Evolutionary conservation across 2,888 invertebrate genomes (phyloP).

Genomic region (Meta bourneti): DNA sequence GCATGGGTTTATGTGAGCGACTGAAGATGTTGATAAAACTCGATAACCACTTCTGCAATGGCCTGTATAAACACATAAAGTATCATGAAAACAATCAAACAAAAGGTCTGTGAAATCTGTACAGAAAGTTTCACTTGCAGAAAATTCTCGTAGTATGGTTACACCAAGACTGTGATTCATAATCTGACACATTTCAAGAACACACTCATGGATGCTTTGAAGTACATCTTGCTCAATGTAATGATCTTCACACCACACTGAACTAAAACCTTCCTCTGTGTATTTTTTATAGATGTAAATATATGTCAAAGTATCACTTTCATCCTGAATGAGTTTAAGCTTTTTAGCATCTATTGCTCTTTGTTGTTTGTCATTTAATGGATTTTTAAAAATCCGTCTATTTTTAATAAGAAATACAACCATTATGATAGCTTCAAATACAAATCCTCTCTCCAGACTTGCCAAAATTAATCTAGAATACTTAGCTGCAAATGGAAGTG

Average conservation of each 20-base stretch:
- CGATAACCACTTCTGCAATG: constrained; percentile 55
- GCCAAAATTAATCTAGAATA: constrained; percentile 65
- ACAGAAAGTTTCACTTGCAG: background rate
- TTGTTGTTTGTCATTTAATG: constrained; percentile 33
- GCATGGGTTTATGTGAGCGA: constrained; percentile 37
- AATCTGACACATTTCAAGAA: constrained; percentile 40
- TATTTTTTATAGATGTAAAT: constrained; percentile 53
- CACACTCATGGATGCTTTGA: constrained; percentile 10
- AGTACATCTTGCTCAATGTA: constrained; percentile 27
- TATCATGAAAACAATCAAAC: constrained; percentile 63
- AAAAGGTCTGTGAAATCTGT: constrained; percentile 31
- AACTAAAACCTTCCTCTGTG: constrained; percentile 19
- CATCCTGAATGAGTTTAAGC: constrained; percentile 45
- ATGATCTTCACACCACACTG: constrained; percentile 50
- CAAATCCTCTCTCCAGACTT: constrained; percentile 42
- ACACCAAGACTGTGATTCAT: constrained; percentile 17
- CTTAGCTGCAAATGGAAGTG: constrained; percentile 56
- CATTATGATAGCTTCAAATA: constrained; percentile 58
- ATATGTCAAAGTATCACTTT: constrained; percentile 67
- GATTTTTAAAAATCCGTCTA: constrained; percentile 27
- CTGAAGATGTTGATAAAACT: constrained; percentile 25
- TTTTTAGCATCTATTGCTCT: constrained; percentile 51
- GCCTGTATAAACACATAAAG: constrained; percentile 68
- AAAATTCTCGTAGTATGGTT: constrained; percentile 32
- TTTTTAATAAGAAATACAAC: constrained; percentile 52